Base-by-base conservation (phyloP, 2,113 vertebrate species). In the Theristicus caerulescens region DNA sequence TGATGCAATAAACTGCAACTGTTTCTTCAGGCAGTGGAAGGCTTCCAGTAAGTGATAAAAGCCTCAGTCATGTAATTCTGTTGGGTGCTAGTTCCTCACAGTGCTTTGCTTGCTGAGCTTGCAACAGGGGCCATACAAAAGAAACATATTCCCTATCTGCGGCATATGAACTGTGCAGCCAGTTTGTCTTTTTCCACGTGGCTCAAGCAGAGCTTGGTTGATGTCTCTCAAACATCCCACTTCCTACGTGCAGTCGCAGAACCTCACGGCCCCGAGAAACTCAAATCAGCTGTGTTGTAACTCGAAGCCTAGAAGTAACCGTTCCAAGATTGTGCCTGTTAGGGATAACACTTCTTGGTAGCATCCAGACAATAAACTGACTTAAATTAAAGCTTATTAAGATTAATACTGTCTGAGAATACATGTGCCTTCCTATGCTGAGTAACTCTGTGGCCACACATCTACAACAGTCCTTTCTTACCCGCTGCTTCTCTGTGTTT, bases 1-100 rank as follows among this genome's bases (percentile, higher is more conserved):
- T 85, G 86, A 95, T 94, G 94, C 67, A 96, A 93, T 85, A 88
- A 96, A 76, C 64, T 96, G 85, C 70, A 84, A 64, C 57, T 27
- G n/a, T 95, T 84, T 95, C 86, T 95, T 92, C 29, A 77, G 72
- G 82, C 94, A 69, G 40, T 58, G 71, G 74, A 87, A 86, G 51
- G 77, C 67, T 93, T 96, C 72, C 91, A 94, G 73, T 77, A 91
- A 78, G 70, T 62, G 61, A 71, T 93, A 93, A 97, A 94, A 92
- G 49, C 77, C 54, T 73, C 49, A 59, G 12, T 52, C 71, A 22
- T 87, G 84, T 90, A 84, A 81, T 93, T 91, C 64, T 93, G 47
- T 29, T 66, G 77, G 76, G 73, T 58, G 27, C 58, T 80, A 73
- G 79, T 62, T 95, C 82, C 85, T 95, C 74, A 36, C 38, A 57